Evolutionary conservation across 2,888 invertebrate species (phyloP).

Genomic region (Tachina fera): DNA sequence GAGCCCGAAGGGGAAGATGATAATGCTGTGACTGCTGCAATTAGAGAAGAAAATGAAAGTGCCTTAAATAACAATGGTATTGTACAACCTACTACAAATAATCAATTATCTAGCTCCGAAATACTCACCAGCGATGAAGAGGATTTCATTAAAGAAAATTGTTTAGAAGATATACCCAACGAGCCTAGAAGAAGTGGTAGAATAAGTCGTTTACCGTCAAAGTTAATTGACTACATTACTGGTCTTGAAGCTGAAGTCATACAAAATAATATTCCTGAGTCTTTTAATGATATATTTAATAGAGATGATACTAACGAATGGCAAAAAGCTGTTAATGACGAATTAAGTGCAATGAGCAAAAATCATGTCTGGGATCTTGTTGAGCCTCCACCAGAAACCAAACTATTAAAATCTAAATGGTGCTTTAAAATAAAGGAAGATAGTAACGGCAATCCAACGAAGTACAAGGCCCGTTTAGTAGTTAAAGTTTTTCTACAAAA

Average conservation of each 20-base stretch:
- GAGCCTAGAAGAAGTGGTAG: no score
- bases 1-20: not conserved
- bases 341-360: not conserved
- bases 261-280: not conserved
- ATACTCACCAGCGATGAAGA: no score
- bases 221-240: slow-evolving; percentile 1
- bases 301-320: not conserved
- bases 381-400: not conserved
- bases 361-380: not conserved
- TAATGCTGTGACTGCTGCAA: not conserved
- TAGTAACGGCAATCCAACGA: not conserved
- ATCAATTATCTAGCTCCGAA: no score
- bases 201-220: no score
- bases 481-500: no score
- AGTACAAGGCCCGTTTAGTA: not conserved
- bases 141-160: no score
- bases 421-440: not conserved
- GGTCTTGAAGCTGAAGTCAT: not conserved
- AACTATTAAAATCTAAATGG: slow-evolving; percentile 1
- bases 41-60: not conserved
- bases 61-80: not conserved
- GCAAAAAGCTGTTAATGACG: not conserved
- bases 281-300: not conserved
- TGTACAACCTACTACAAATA: no score
- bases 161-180: no score